Evolutionary conservation across 2,888 invertebrate genomes (phyloP), one percentile per base, ranked within the genome.

Genomic region (Plagodis dolabraria): DNA sequence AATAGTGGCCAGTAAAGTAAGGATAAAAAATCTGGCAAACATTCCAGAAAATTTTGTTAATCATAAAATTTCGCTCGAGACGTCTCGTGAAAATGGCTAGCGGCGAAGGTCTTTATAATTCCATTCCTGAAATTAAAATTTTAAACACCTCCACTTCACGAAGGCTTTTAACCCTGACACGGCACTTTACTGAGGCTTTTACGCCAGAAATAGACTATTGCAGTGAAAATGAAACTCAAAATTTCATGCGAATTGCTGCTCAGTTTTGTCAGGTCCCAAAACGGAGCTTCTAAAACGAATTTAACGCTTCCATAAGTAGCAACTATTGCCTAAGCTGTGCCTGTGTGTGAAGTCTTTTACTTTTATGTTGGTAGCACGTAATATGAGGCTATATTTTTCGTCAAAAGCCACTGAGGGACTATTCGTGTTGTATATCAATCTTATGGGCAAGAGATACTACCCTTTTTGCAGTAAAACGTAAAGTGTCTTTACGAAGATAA

Each of bases 201-300:
- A n/a, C 33, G 40, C 49, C 53, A 53, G 53, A 60, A 57, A 61
- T 61, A 61, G 49, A 40, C 56, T n/a, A 53, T 61, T 50, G 56
- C 60, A 61, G 49, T 12, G 53, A 61, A 53, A 61, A 57, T 61
- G 46, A 53, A 57, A 61, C 56, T 61, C 56, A 57, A 61, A 61
- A 61, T 61, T 61, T 61, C 56, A 61, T 61, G 56, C 43, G 48
- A 57, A 61, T 53, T 11, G 53, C 46, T 36, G 56, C 46, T 60
- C 35, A 34, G 60, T 53, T 40, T 48, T 36, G 33, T 10, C 43
- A 11, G 12, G 53, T 53, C 60, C 60, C 60, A 46, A 53, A 49
- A 48, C 46, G 56, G 12, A 42, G 42, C 36, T 56, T 42, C 34
- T 5, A 33, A 45, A 51, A 49, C 48, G 43, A 53, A 56, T 50